Base-by-base conservation (phyloP, 2,888 invertebrate genomes). In the Punctoribates punctum region DNA sequence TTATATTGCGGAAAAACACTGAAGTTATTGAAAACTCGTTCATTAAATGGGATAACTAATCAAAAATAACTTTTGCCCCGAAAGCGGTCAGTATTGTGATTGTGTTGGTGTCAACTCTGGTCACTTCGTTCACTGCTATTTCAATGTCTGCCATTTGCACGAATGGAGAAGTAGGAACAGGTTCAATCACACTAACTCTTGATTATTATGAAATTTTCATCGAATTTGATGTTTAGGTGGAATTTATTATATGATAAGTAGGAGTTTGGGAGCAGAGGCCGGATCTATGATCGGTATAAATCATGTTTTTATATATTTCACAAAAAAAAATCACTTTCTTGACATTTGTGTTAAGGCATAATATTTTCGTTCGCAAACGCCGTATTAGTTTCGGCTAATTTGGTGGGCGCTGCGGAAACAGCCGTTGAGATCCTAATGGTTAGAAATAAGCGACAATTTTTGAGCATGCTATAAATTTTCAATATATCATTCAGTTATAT, bases 331-430 rank as follows among this genome's bases (percentile, higher is more conserved):
- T 29, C 9, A 67, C n/a, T 72, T 27, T 23, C 4, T 67, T 74
- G 11, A 54, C 3, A 17, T 72, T 23, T 34, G 73, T 29, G 67
- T 60, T 74, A 15, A 74, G 75, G 75, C 11, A 81, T 87, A 38
- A 84, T 87, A 38, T 86, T 87, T 79, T 85, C 86, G 42, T 81
- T 87, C 60, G 87, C 87, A 11, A 87, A 87, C 81, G 86, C 86
- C 27, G 85, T 86, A 4, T 84, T 84, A 46, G 84, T 83, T 8
- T 83, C 85, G 46, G 85, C 86, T 85, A 86, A 86, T 81, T 83
- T 86, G 25, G 86, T 87, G 34, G 87, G 87, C 3, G 87, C 87
- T 80, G 85, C 86, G 3, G 87, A 87, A 79, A 84, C 85, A 60
- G 82, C 85, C n/a, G 78, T 82, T 65, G 84, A 85, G 79, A 80